A percentile compares a stretch with the other conserved stretches of the same genome.
These are phyloP conservation scores for Plectrocnemia conspersa DNA, from an alignment of 1,140 invertebrate genomes.

Conservation along the genomic window DNA sequence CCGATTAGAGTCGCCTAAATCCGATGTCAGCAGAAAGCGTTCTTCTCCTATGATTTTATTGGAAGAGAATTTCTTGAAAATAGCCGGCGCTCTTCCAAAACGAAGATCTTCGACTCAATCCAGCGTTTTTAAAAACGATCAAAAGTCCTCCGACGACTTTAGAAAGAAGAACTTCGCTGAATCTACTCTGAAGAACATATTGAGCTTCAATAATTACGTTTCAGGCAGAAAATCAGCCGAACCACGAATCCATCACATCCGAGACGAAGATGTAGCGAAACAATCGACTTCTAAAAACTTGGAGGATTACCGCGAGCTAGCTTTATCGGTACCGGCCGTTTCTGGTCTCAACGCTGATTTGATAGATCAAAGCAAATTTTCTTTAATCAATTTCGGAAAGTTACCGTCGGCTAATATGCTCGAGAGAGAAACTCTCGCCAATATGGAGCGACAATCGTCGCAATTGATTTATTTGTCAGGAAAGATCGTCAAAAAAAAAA, in stretches of 20 bases:
- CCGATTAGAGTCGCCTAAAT: not conserved
- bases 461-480: constrained; percentile 44
- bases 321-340: constrained; percentile 3
- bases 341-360: not conserved
- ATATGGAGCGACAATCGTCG: constrained; percentile 38
- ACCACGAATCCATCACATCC: constrained; percentile 17
- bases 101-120: constrained; percentile 43
- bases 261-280: not conserved
- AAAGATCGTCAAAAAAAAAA: constrained; percentile 37
- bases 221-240: constrained; percentile 30
- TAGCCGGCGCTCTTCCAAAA: constrained; percentile 39
- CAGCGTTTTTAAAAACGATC: constrained; percentile 28
- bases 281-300: constrained; percentile 2
- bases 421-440: constrained; percentile 33
- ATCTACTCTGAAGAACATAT: constrained; percentile 5
- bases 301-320: not conserved
- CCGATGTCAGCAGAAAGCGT: not conserved
- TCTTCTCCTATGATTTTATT: constrained; percentile 24
- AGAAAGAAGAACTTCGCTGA: constrained; percentile 2
- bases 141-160: constrained; percentile 8
- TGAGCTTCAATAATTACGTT: constrained; percentile 16
- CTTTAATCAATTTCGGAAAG: constrained; percentile 44
- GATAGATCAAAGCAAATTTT: constrained; percentile 42
- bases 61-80: constrained; percentile 39
- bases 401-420: constrained; percentile 42